phyloP scores from a whole-genome alignment of 2,888 invertebrate genomes.

The Oscheius sp. region DNA sequence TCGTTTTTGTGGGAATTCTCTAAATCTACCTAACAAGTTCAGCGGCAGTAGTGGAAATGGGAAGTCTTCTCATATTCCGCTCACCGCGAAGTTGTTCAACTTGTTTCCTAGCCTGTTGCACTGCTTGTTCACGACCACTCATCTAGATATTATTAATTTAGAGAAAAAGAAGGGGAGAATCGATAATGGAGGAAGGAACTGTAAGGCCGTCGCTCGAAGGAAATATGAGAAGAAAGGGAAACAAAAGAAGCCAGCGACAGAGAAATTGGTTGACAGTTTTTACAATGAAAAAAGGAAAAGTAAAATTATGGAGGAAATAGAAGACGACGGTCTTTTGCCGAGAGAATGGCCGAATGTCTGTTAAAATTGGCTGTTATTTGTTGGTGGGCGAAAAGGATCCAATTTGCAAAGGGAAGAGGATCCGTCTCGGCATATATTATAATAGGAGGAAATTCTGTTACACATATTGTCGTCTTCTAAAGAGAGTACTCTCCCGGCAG shows the following conservation, averaged over 20 bases:
- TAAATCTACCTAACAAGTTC: constrained; percentile 48
- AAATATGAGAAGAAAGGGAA: constrained; percentile 16
- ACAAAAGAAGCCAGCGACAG: too few species aligned
- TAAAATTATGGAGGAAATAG: background rate
- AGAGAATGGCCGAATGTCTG: background rate
- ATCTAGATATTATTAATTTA: background rate
- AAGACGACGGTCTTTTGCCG: background rate
- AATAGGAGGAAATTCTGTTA: too few species aligned
- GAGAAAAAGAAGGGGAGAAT: background rate
- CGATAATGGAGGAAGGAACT: background rate
- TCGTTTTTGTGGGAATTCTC: background rate
- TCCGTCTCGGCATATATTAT: too few species aligned
- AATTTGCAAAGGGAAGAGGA: too few species aligned
- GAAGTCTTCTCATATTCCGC: constrained; percentile 46
- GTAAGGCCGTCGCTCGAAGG: constrained; percentile 7
- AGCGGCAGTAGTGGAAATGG: constrained; percentile 48
- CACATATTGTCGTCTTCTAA: too few species aligned
- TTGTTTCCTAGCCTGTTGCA: constrained; percentile 33
- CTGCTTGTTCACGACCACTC: constrained; percentile 36
- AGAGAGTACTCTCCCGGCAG: too few species aligned
- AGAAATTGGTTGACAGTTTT: background rate
- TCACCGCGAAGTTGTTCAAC: constrained; percentile 61
- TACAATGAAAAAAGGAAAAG: background rate
- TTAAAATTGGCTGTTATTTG: constrained; percentile 5
- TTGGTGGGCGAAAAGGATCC: too few species aligned